These are phyloP conservation scores for Cylas formicarius DNA, from an alignment of 1,140 invertebrate genomes.

Conservation along the genomic window DNA sequence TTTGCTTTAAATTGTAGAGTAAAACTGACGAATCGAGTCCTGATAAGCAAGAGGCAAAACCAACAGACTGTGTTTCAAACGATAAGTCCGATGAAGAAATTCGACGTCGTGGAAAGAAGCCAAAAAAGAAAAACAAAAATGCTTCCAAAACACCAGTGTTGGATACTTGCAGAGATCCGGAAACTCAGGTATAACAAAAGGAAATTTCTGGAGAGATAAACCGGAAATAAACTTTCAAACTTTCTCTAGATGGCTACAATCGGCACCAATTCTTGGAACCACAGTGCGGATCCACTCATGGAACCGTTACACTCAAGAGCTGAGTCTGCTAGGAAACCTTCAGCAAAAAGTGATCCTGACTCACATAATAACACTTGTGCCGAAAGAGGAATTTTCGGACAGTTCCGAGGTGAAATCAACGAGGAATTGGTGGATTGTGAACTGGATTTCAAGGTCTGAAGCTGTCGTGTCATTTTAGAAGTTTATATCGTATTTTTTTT, in stretches of 20 bases:
- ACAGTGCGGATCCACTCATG: slow-evolving; percentile 42
- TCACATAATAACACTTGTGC: slow-evolving; percentile 38
- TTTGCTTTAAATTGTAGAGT: no score
- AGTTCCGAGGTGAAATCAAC: slow-evolving; percentile 57
- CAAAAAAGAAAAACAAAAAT: slow-evolving; percentile 45
- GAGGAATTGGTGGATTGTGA: slow-evolving; percentile 60
- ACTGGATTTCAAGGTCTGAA: slow-evolving; percentile 51
- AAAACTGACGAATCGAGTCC: no score
- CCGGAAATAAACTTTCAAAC: slow-evolving; percentile 34
- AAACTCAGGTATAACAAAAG: slow-evolving; percentile 46
- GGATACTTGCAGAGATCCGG: slow-evolving; percentile 49
- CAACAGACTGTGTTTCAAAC: slow-evolving; percentile 1
- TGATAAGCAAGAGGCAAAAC: slow-evolving; percentile 11
- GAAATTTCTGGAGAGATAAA: background rate
- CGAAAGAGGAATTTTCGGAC: slow-evolving; percentile 54
- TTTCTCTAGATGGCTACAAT: slow-evolving; percentile 46
- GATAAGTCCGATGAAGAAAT: slow-evolving; percentile 29
- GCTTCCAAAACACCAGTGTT: slow-evolving; percentile 45
- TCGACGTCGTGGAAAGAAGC: slow-evolving; percentile 42
- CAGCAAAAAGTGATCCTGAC: background rate
- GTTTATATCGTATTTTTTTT: slow-evolving; percentile 17
- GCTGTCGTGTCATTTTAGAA: no score
- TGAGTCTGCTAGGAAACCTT: no score
- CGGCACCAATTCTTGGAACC: slow-evolving; percentile 48
- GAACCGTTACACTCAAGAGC: no score